Conservation (phyloP, 2,888 invertebrate genomes). For the Anarsia innoxiella region DNA sequence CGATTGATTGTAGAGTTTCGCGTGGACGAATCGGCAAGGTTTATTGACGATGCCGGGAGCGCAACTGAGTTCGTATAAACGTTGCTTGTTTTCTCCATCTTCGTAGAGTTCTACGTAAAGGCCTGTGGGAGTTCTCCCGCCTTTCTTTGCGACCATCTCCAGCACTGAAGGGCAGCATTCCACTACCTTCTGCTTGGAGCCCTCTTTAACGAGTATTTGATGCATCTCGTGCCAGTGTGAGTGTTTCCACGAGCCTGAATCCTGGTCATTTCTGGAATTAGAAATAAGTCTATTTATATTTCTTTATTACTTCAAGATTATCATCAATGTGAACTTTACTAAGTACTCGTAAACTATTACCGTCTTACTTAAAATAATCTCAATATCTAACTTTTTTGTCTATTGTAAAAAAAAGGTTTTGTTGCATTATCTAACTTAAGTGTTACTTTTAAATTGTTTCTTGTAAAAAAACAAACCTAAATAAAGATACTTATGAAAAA, state of each 20-base stretch:
- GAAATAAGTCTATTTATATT: too few species aligned
- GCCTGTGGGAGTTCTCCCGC: constrained; percentile 83
- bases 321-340: too few species aligned
- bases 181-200: constrained; percentile 63
- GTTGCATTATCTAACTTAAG: too few species aligned
- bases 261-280: constrained; percentile 57
- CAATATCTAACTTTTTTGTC: too few species aligned
- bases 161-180: constrained; percentile 89
- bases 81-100: constrained; percentile 79
- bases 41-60: constrained; percentile 79
- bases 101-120: constrained; percentile 84
- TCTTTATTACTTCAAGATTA: too few species aligned
- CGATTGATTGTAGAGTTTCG: constrained; percentile 80
- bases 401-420: too few species aligned
- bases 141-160: constrained; percentile 85
- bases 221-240: constrained; percentile 79
- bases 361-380: too few species aligned
- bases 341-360: too few species aligned
- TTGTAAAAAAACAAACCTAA: too few species aligned
- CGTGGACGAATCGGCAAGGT: constrained; percentile 85
- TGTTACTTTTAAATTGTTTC: too few species aligned
- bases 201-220: constrained; percentile 73
- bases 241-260: constrained; percentile 67
- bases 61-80: constrained; percentile 88
- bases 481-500: too few species aligned